phyloP scores from a whole-genome alignment of 2,888 invertebrate genomes.

The Charanyca ferruginea region DNA sequence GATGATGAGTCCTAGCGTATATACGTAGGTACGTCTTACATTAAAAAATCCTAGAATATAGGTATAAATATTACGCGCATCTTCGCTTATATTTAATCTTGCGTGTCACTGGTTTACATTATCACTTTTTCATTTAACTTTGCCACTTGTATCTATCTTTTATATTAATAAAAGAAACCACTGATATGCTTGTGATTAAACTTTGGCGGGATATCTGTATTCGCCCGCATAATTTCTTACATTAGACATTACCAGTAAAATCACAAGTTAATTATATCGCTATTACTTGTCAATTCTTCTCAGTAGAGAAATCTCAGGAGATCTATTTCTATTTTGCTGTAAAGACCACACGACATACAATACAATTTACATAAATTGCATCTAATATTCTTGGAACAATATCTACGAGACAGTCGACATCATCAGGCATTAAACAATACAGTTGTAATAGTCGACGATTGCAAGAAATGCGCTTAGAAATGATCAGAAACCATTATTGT shows the following conservation, averaged over 20 bases:
- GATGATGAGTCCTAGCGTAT: too few species aligned
- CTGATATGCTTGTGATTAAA: too few species aligned
- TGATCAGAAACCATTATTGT: slow-evolving; percentile 87
- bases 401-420: slow-evolving; percentile 62
- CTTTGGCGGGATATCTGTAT: too few species aligned
- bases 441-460: slow-evolving; percentile 70
- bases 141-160: neutral
- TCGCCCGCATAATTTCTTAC: neutral
- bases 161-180: too few species aligned
- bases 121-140: too few species aligned
- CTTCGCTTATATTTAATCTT: too few species aligned
- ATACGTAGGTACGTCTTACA: too few species aligned
- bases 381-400: slow-evolving; percentile 61
- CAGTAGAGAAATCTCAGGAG: slow-evolving; percentile 23
- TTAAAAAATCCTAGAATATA: too few species aligned
- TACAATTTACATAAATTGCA: slow-evolving; percentile 62
- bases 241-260: neutral
- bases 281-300: slow-evolving; percentile 23
- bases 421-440: slow-evolving; percentile 65
- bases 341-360: slow-evolving; percentile 50
- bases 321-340: slow-evolving; percentile 45
- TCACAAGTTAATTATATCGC: slow-evolving; percentile 25
- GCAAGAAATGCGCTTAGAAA: slow-evolving; percentile 83
- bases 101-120: too few species aligned
- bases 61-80: too few species aligned